Percentiles rank a stretch among this genome's conserved stretches.
Evolutionary conservation across 2,888 invertebrate genomes (phyloP).

Genomic region (Athalia circularis): DNA sequence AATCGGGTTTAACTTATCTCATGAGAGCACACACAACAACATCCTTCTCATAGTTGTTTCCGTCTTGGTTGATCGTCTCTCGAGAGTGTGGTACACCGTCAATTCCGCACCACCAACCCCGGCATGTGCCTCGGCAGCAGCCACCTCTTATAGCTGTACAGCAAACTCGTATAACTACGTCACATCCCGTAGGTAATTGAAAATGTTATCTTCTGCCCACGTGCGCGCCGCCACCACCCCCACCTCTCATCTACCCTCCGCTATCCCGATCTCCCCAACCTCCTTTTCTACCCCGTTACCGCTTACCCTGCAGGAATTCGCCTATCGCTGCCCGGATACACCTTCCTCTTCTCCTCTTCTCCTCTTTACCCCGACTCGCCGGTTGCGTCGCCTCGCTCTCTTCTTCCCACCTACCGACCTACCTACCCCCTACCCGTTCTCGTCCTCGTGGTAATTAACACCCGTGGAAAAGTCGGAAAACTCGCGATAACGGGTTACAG

Average conservation of each 20-base stretch:
- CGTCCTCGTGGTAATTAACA: constrained; percentile 70
- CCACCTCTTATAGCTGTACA: constrained; percentile 45
- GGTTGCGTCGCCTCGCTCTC: constrained; percentile 45
- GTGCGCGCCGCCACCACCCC: constrained; percentile 58
- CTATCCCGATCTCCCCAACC: constrained; percentile 25
- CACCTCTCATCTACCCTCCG: constrained; percentile 60
- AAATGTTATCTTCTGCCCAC: constrained; percentile 72
- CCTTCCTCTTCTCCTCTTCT: constrained; percentile 19
- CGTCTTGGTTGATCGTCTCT: constrained; percentile 26
- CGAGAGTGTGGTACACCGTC: constrained; percentile 39
- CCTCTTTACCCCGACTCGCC: neutral
- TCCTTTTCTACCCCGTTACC: constrained; percentile 48
- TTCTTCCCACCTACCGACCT: constrained; percentile 45
- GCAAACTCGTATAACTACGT: constrained; percentile 73
- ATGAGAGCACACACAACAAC: constrained; percentile 57
- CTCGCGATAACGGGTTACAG: constrained; percentile 60
- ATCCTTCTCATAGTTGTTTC: constrained; percentile 48
- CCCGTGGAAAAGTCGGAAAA: constrained; percentile 69
- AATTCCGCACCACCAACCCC: constrained; percentile 11
- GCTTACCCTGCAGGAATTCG: constrained; percentile 29
- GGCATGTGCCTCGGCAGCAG: neutral
- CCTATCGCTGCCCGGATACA: constrained; percentile 44
- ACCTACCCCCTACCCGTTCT: constrained; percentile 47
- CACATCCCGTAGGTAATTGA: constrained; percentile 74
- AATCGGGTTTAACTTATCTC: constrained; percentile 70